Evolutionary conservation across 1,140 invertebrate genomes (phyloP), one percentile per base, ranked within the genome.

Genomic region (Temnothorax curvispinosus): DNA sequence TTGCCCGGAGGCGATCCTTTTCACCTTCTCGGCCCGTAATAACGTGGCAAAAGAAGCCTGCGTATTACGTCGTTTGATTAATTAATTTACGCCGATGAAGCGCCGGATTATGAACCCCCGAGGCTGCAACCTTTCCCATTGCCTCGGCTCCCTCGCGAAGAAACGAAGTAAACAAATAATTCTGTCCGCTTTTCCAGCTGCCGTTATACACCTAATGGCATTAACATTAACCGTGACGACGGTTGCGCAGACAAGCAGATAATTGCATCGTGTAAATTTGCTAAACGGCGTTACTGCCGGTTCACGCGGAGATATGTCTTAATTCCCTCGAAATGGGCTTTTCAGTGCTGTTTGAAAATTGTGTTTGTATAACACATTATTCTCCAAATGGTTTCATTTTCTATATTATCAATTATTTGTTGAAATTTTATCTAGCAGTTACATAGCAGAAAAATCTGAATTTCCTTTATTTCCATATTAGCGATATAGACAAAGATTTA

Each of bases 81-180:
- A 90, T 90, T 90, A 90, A 90, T 90, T 90, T 87, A 90, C 47
- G 64, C 64, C 58, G 71, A 52, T 86, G 18, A 60, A 50, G 44
- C 74, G 52, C 58, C 54, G 88, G 65, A 84, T 90, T 87, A 84
- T 62, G 52, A 82, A 72, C 54, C 76, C 78, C 56, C 35, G 6
- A 52, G 74, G 64, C 41, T 58, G 64, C 38, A 77, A 50, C 35
- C 38, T 56, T 56, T 78, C 13, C 54, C 75, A 6, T 50, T 69
- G 21, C 52, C 50, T 81, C 11, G 67, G 1, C 5, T 82, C 11
- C 71, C 18, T 58, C 56, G 44, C 8, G 27, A 84, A 84, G 80
- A 62, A 84, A 82, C 41, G 27, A 74, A 82, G 69, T 82, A 82
- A 82, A 84, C 69, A 84, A 75, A 84, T 32, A 8, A 62, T 84